Evolutionary conservation across 2,113 vertebrate genomes (phyloP).

Genomic region (Anarhynchus alexandrinus): DNA sequence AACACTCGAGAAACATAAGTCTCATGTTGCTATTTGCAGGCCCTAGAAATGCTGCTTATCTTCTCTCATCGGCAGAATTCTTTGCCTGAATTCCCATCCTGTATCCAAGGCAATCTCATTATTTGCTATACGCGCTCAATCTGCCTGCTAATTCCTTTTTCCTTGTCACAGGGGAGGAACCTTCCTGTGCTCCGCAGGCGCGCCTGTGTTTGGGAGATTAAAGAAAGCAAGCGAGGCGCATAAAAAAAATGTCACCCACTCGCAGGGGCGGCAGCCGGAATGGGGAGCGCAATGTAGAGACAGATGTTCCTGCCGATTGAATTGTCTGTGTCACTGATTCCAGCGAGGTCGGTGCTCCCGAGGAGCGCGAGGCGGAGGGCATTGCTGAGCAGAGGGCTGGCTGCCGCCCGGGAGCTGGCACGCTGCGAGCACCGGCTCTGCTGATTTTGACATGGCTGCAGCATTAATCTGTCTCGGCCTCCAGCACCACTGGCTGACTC

Average conservation of each 20-base stretch:
- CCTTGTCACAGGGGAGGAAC: not conserved
- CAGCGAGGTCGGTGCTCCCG: not conserved
- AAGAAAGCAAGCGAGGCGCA: not conserved
- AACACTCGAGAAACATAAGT: not conserved
- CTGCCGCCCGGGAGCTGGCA: not conserved
- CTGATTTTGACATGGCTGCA: not conserved
- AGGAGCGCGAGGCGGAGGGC: not conserved
- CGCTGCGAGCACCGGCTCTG: not conserved
- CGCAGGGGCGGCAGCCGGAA: not conserved
- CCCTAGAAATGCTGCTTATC: not conserved
- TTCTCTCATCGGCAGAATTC: not conserved
- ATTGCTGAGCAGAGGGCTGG: not conserved
- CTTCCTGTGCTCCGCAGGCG: conserved; percentile 1
- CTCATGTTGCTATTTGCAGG: not conserved
- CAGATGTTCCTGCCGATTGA: not conserved
- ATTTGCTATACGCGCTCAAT: not conserved
- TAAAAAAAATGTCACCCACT: not conserved
- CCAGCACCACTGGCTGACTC: not conserved
- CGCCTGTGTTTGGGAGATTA: conserved; percentile 2
- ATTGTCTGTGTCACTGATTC: not conserved
- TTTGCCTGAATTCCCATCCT: not conserved
- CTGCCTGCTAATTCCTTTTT: conserved; percentile 42
- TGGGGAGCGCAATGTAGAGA: not conserved
- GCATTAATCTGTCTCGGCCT: not conserved
- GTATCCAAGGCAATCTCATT: conserved; percentile 56